Evolutionary conservation across 2,888 invertebrate species (phyloP).

Genomic region (Xestia xanthographa): DNA sequence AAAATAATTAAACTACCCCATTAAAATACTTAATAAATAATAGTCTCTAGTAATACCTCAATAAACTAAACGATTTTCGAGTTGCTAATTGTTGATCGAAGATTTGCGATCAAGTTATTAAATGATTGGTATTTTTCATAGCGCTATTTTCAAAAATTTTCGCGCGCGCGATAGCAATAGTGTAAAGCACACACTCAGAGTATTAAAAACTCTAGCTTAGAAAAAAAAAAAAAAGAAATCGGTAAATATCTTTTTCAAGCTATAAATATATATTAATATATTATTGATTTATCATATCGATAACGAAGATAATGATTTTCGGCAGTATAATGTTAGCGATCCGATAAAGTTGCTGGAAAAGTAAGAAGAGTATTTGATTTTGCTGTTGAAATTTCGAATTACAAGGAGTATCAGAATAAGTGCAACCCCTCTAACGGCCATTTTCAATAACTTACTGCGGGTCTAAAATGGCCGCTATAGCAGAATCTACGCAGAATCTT

Average conservation of each 20-base stretch:
- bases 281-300: too few relatives aligned
- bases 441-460: too few relatives aligned
- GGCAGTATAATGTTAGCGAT: not conserved
- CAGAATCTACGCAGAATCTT: too few relatives aligned
- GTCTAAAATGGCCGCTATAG: too few relatives aligned
- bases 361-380: not conserved
- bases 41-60: not conserved
- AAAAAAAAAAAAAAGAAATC: too few relatives aligned
- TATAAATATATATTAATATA: too few relatives aligned
- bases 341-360: not conserved
- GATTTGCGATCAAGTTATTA: too few relatives aligned
- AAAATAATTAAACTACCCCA: not conserved
- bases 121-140: too few relatives aligned
- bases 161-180: not conserved
- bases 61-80: slow-evolving; percentile 2
- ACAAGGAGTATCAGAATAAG: too few relatives aligned
- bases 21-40: not conserved
- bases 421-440: too few relatives aligned
- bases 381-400: not conserved
- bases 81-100: too few relatives aligned
- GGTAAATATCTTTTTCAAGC: too few relatives aligned
- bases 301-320: not conserved
- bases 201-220: not conserved
- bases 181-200: not conserved
- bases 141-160: not conserved